A percentile compares a stretch with the other conserved stretches of the same genome.
phyloP scores from a whole-genome alignment of 2,888 invertebrate species.

The Leptogaster cylindrica region DNA sequence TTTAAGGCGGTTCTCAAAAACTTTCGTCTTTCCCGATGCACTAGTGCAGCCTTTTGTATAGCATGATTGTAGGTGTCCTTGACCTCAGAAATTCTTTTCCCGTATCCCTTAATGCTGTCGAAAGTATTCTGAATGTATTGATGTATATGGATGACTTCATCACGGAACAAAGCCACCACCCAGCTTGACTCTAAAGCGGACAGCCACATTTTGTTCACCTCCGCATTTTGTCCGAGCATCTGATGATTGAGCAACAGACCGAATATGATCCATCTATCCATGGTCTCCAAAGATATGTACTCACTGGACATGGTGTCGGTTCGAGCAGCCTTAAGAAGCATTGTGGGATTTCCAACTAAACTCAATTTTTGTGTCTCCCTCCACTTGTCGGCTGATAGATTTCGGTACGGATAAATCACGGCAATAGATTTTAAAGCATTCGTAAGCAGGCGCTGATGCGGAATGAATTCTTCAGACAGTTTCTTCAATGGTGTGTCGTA shows the following conservation, averaged over 20 bases:
- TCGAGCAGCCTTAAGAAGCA: conserved; percentile 90
- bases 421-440: conserved; percentile 88
- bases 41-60: conserved; percentile 86
- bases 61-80: conserved; percentile 94
- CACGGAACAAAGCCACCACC: conserved; percentile 92
- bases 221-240: conserved; percentile 79
- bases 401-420: conserved; percentile 86
- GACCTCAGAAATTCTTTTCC: conserved; percentile 91
- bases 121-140: conserved; percentile 91
- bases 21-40: conserved; percentile 94
- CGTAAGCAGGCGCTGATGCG: conserved; percentile 85
- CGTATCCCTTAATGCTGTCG: conserved; percentile 93
- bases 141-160: conserved; percentile 96
- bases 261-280: conserved; percentile 98
- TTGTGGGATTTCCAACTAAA: conserved; percentile 91
- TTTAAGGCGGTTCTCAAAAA: conserved; percentile 94
- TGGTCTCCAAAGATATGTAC: conserved; percentile 90
- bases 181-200: conserved; percentile 91
- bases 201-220: conserved; percentile 88
- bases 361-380: conserved; percentile 91
- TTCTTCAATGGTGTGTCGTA: conserved; percentile 96
- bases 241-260: conserved; percentile 91
- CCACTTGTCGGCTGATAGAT: conserved; percentile 93
- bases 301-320: conserved; percentile 98
- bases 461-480: conserved; percentile 94